Base-by-base conservation (phyloP, 1,140 invertebrate genomes). In the Megathymus violae region DNA sequence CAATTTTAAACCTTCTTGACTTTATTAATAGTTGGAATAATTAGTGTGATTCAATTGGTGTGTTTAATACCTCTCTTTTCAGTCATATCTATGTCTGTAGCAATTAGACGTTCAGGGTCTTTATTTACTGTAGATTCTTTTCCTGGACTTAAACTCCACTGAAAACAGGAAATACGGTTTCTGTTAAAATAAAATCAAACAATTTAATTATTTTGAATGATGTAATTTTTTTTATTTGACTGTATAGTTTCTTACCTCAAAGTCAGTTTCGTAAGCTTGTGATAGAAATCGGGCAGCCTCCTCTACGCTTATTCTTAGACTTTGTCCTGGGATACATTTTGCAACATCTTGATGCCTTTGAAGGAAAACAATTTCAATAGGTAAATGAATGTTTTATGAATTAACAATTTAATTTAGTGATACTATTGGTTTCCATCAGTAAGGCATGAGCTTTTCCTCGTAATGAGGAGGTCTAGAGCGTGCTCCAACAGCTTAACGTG, bases 271-370 rank as follows among this genome's bases (percentile, higher is more conserved):
- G 46, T 91, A 89, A 10, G 76, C 80, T 69, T 85, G 82, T 38
- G 80, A 72, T 17, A 89, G 65, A 16, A 80, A 85, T 10, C 85
- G 64, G 19, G 83, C 74, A 46, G 88, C 88, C 25, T 91, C 88
- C 43, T 86, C 80, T 3, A 89, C 79, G 22, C 76, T 88, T 56
- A 91, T 91, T 64, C 86, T 78, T 9, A 91, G 72, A 56, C 77
- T 88, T 70, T 89, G 86, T 15, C 88, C 88, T 3, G 88, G 88
- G 51, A 91, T 69, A 77, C 88, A 91, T 74, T 88, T 91, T 10
- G 76, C 58, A 0, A 87, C 85, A 54, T 91, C 88, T 74, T 82
- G 82, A 60, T 91, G 88, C 13, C 88, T 91, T 58, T 3, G 61
- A n/a, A n/a, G n/a, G n/a, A n/a, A n/a, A n/a, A n/a, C n/a, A n/a